Conservation (phyloP, 2,113 vertebrate genomes). For the Brachyistius frenatus region DNA sequence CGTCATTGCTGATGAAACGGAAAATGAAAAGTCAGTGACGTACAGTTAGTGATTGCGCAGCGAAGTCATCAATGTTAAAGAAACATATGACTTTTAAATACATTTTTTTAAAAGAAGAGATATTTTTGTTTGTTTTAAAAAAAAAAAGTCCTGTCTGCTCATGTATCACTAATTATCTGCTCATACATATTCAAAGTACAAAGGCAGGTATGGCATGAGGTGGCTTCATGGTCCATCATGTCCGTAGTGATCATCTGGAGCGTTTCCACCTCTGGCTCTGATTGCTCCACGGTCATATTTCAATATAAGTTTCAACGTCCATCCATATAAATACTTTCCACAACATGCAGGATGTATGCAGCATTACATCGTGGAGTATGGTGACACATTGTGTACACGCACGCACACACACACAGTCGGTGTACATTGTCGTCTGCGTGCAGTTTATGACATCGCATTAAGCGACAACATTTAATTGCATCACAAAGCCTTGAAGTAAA, state of each 20-base stretch:
- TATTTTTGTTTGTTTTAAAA: too few species aligned
- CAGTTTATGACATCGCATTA: not conserved
- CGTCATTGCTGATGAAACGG: constrained; percentile 11
- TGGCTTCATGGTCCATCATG: constrained; percentile 45
- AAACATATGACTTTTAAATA: not conserved
- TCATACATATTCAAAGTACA: not conserved
- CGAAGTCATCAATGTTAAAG: not conserved
- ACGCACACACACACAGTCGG: constrained; percentile 18
- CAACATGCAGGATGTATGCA: constrained; percentile 36
- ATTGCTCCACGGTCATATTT: constrained; percentile 49
- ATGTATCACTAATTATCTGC: not conserved
- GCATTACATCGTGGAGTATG: not conserved
- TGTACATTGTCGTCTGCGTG: constrained; percentile 9
- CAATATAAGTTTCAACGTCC: constrained; percentile 43
- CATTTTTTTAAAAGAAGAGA: not conserved
- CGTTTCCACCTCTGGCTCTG: constrained; percentile 62
- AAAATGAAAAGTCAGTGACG: constrained; percentile 23
- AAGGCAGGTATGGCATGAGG: constrained; percentile 23
- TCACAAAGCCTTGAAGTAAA: too few species aligned
- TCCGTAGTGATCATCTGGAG: constrained; percentile 62
- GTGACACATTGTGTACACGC: constrained; percentile 28
- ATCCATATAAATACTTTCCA: constrained; percentile 45
- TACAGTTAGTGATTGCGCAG: not conserved
- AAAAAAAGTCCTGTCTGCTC: too few species aligned
- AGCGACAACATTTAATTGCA: too few species aligned